Percentiles rank a stretch among this genome's conserved stretches.
Conservation (phyloP, 2,888 invertebrate species). For the Ametastegia equiseti region DNA sequence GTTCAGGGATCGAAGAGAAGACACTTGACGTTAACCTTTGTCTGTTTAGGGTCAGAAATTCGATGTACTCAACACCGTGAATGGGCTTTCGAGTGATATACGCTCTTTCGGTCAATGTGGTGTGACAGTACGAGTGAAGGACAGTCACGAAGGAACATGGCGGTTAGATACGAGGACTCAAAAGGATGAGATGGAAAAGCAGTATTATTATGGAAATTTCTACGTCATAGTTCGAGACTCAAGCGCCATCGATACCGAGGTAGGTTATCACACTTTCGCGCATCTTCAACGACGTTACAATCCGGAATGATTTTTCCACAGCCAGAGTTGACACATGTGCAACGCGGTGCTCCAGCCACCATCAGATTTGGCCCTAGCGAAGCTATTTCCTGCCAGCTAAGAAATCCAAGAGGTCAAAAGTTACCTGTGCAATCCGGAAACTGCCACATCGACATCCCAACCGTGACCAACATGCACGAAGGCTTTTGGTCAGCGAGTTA, state of each 20-base stretch:
- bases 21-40: background rate
- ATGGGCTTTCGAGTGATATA: background rate
- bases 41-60: conserved; percentile 21
- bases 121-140: conserved; percentile 2
- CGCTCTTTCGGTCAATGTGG: conserved; percentile 21
- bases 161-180: background rate
- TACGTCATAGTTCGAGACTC: background rate
- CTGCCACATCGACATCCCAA: conserved; percentile 57
- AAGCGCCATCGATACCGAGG: background rate
- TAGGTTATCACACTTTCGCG: background rate
- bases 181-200: background rate
- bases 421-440: conserved; percentile 51
- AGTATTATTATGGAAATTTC: conserved; percentile 3
- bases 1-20: background rate
- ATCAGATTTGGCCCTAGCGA: conserved; percentile 33
- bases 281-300: background rate
- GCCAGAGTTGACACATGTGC: background rate
- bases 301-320: background rate
- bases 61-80: background rate
- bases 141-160: conserved; percentile 3
- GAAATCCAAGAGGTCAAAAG: conserved; percentile 60
- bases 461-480: conserved; percentile 60
- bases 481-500: conserved; percentile 66
- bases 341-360: conserved; percentile 23
- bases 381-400: conserved; percentile 59